These are phyloP conservation scores for Eledona agricola DNA, from an alignment of 2,888 invertebrate genomes.

Conservation along the genomic window DNA sequence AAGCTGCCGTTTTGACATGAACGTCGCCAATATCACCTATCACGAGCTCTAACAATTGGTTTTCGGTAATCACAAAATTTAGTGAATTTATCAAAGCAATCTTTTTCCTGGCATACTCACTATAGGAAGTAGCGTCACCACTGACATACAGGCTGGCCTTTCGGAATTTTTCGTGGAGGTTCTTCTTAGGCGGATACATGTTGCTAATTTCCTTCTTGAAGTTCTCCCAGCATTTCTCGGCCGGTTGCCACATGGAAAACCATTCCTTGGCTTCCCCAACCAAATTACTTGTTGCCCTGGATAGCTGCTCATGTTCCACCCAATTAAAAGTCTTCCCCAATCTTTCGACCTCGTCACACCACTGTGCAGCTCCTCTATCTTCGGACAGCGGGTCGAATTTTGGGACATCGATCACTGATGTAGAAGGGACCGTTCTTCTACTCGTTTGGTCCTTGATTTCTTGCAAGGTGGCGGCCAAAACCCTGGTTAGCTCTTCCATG, in stretches of 20 bases:
- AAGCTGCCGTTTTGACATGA: slow-evolving; percentile 5
- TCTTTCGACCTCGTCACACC: slow-evolving; percentile 30
- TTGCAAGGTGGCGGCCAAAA: slow-evolving; percentile 1
- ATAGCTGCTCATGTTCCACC: background rate
- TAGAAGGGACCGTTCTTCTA: background rate
- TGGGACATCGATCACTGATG: background rate
- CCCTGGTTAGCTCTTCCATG: background rate
- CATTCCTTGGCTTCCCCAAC: slow-evolving; percentile 22
- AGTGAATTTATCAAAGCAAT: background rate
- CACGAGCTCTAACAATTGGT: slow-evolving; percentile 25
- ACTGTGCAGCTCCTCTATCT: slow-evolving; percentile 23
- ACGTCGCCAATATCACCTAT: slow-evolving; percentile 17
- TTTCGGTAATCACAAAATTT: background rate
- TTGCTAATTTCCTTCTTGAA: slow-evolving; percentile 24
- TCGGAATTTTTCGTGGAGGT: slow-evolving; percentile 27
- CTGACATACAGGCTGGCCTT: slow-evolving; percentile 31
- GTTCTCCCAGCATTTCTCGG: slow-evolving; percentile 26
- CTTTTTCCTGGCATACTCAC: slow-evolving; percentile 16
- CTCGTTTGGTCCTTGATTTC: slow-evolving; percentile 1
- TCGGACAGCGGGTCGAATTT: slow-evolving; percentile 9
- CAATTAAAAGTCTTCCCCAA: slow-evolving; percentile 8
- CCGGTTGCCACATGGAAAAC: slow-evolving; percentile 25
- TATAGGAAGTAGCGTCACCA: slow-evolving; percentile 13
- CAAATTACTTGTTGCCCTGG: slow-evolving; percentile 7
- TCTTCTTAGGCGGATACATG: slow-evolving; percentile 31